Evolutionary conservation across 2,888 invertebrate species (phyloP).

Genomic region (Drosophila flavopinicola): DNA sequence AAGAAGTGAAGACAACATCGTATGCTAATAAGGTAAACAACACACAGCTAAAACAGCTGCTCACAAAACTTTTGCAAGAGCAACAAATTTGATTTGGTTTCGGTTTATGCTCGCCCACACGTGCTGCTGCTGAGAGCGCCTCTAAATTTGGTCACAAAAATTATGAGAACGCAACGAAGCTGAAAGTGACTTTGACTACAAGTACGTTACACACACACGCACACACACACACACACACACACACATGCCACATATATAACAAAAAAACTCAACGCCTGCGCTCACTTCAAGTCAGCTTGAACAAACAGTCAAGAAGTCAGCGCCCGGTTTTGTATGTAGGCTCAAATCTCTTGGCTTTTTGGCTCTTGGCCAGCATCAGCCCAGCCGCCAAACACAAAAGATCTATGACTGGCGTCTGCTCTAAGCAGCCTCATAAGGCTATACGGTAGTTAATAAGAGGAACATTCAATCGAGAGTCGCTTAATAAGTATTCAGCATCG

Average conservation of each 20-base stretch:
- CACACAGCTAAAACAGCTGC: slow-evolving; percentile 41
- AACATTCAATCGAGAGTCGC: slow-evolving; percentile 40
- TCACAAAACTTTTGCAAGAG: slow-evolving; percentile 29
- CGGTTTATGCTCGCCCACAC: slow-evolving; percentile 60
- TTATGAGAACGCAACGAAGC: slow-evolving; percentile 76
- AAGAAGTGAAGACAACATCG: slow-evolving; percentile 53
- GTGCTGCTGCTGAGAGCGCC: slow-evolving; percentile 38
- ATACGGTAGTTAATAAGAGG: slow-evolving; percentile 58
- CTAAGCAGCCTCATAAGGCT: slow-evolving; percentile 49
- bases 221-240: slow-evolving; percentile 22
- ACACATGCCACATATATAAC: slow-evolving; percentile 17
- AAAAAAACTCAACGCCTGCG: slow-evolving; percentile 67
- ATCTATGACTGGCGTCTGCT: slow-evolving; percentile 59
- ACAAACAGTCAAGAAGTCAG: slow-evolving; percentile 58
- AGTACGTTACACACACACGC: slow-evolving; percentile 58
- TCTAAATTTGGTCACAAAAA: slow-evolving; percentile 77
- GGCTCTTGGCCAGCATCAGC: slow-evolving; percentile 33
- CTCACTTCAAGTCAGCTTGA: slow-evolving; percentile 46
- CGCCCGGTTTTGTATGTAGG: slow-evolving; percentile 50
- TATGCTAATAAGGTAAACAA: slow-evolving; percentile 64
- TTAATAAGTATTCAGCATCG: slow-evolving; percentile 15
- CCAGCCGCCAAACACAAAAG: slow-evolving; percentile 41
- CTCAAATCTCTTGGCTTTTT: slow-evolving; percentile 46
- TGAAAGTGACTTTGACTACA: slow-evolving; percentile 80
- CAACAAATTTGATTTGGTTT: slow-evolving; percentile 30